phyloP scores from a whole-genome alignment of 2,113 vertebrate genomes.

The Oncorhynchus clarkii region DNA sequence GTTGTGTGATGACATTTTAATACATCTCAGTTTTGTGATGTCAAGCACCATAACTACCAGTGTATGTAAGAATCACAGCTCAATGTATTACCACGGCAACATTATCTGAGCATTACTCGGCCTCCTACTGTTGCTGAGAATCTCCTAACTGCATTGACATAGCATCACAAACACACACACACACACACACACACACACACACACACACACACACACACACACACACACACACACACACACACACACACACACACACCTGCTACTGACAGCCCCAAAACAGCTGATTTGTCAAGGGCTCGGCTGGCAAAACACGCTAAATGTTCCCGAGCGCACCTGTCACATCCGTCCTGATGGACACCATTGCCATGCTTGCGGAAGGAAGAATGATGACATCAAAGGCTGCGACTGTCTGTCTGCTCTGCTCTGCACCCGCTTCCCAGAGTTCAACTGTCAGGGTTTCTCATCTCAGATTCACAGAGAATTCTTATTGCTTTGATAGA shows the following conservation, averaged over 20 bases:
- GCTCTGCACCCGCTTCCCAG: neutral
- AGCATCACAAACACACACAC: neutral
- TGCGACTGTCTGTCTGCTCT: slow-evolving; percentile 26
- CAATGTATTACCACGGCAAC: too few species aligned
- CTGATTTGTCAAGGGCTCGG: slow-evolving; percentile 65
- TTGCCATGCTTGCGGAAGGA: slow-evolving; percentile 10
- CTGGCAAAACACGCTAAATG: slow-evolving; percentile 43
- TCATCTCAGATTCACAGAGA: slow-evolving; percentile 13
- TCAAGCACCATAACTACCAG: too few species aligned
- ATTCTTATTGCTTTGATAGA: slow-evolving; percentile 23
- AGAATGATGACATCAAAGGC: slow-evolving; percentile 54
- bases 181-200: neutral
- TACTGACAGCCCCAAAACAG: slow-evolving; percentile 60
- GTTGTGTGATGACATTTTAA: too few species aligned
- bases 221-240: neutral
- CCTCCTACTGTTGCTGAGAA: neutral
- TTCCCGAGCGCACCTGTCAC: slow-evolving; percentile 48
- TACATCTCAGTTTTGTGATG: too few species aligned
- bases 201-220: neutral
- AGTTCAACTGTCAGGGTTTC: slow-evolving; percentile 47
- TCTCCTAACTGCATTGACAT: neutral
- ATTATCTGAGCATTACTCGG: neutral
- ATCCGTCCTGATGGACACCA: slow-evolving; percentile 30
- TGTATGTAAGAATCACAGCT: too few species aligned
- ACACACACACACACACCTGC: neutral